Evolutionary conservation across 2,113 vertebrate genomes (phyloP).

Genomic region (Talpa occidentalis): DNA sequence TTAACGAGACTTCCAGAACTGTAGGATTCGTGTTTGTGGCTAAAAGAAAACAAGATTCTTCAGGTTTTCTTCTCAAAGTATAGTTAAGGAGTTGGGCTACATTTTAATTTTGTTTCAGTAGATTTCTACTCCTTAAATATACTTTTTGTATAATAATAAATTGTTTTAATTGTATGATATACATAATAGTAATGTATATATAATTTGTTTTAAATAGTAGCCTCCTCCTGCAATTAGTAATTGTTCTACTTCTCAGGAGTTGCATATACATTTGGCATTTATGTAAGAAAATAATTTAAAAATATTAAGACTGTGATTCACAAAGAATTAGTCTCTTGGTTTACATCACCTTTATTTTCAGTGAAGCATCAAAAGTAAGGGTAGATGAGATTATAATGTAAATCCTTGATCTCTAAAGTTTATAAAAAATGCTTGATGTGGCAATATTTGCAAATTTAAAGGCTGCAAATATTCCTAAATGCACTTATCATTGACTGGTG

Average conservation of each 20-base stretch:
- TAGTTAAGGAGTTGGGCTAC: neutral
- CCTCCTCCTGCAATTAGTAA: neutral
- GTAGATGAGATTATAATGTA: conserved; percentile 36
- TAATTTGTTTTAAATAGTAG: conserved; percentile 29
- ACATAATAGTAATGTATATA: neutral
- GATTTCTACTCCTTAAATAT: conserved; percentile 58
- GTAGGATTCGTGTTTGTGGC: neutral
- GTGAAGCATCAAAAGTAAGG: neutral
- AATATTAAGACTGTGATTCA: neutral
- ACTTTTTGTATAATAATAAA: neutral
- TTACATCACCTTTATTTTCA: conserved; percentile 24
- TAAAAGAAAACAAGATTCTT: conserved; percentile 30
- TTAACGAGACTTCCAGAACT: neutral
- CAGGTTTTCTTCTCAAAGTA: conserved; percentile 27
- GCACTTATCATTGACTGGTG: neutral
- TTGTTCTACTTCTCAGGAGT: neutral
- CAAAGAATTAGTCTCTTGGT: neutral
- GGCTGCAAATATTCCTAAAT: neutral
- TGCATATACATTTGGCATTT: neutral
- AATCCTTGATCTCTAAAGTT: neutral
- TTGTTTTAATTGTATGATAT: neutral
- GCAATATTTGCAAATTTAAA: conserved; percentile 45
- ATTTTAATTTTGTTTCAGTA: conserved; percentile 34
- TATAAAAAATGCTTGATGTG: conserved; percentile 4
- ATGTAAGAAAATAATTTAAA: conserved; percentile 25